Conservation (phyloP, 2,888 invertebrate genomes). For the Ellobium chinense region DNA sequence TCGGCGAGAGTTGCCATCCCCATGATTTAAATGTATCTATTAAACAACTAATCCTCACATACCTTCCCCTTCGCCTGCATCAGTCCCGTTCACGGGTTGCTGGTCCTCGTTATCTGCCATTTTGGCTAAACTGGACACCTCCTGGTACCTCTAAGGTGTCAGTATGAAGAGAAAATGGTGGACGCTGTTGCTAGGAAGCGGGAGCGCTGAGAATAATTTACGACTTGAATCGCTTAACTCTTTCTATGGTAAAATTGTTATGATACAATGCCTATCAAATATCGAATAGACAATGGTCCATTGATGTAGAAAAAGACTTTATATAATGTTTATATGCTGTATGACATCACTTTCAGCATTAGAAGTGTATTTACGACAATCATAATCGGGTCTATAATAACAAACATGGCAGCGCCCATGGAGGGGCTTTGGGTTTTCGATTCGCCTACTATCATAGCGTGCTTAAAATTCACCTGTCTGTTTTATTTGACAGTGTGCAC, state of each 20-base stretch:
- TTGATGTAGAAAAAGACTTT: too few species aligned
- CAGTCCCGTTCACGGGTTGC: neutral
- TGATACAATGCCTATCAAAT: too few species aligned
- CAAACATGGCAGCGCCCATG: conserved; percentile 19
- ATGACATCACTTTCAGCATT: too few species aligned
- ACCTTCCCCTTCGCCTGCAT: neutral
- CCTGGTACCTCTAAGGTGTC: neutral
- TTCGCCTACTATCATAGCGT: neutral
- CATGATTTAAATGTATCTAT: too few species aligned
- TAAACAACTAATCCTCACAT: neutral
- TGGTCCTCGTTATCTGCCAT: conserved; percentile 32
- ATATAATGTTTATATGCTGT: too few species aligned
- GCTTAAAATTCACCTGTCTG: neutral
- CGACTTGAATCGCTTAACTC: neutral
- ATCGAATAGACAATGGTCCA: too few species aligned
- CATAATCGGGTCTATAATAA: too few species aligned
- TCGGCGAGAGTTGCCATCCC: too few species aligned
- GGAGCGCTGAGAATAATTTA: neutral
- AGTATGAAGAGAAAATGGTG: neutral
- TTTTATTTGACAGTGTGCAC: neutral
- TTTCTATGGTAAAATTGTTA: too few species aligned
- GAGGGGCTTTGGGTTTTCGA: neutral
- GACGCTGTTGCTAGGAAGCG: conserved; percentile 33
- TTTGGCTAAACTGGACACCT: neutral
- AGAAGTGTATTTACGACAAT: too few species aligned